Conservation (phyloP, 2,888 invertebrate genomes). For the Acanthosepion lycidas region DNA sequence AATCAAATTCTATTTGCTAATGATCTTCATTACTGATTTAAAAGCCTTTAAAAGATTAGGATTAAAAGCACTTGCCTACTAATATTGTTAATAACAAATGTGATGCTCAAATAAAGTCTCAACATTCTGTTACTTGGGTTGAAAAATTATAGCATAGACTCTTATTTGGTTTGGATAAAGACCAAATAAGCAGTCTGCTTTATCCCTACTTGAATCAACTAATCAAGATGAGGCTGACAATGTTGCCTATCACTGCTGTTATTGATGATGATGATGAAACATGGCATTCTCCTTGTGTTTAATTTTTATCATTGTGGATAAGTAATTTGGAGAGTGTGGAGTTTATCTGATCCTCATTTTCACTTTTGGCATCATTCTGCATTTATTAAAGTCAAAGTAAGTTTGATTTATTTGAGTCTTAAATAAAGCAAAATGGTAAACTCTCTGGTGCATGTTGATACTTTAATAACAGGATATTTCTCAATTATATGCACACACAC, state of each 20-base stretch:
- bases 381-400: neutral
- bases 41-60: neutral
- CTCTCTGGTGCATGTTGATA: too few relatives aligned
- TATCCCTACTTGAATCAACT: neutral
- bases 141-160: neutral
- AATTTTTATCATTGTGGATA: too few relatives aligned
- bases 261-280: too few relatives aligned
- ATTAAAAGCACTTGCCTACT: neutral
- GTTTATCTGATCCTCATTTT: too few relatives aligned
- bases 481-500: too few relatives aligned
- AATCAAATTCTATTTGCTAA: conserved; percentile 33
- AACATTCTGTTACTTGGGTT: neutral
- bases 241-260: neutral
- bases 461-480: too few relatives aligned
- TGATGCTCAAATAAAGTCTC: neutral
- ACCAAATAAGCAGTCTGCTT: neutral
- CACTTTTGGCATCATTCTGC: neutral
- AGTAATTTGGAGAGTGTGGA: too few relatives aligned
- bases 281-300: too few relatives aligned
- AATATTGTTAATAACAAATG: neutral
- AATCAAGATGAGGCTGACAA: neutral
- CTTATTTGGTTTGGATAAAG: too few relatives aligned
- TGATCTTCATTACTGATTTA: neutral
- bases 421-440: too few relatives aligned
- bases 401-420: too few relatives aligned